Evolutionary conservation across 37 sponge, comb jelly and placozoan genomes (phyloP), one percentile per base, ranked within the genome.

Genomic region (Lycopodina hypogea): DNA sequence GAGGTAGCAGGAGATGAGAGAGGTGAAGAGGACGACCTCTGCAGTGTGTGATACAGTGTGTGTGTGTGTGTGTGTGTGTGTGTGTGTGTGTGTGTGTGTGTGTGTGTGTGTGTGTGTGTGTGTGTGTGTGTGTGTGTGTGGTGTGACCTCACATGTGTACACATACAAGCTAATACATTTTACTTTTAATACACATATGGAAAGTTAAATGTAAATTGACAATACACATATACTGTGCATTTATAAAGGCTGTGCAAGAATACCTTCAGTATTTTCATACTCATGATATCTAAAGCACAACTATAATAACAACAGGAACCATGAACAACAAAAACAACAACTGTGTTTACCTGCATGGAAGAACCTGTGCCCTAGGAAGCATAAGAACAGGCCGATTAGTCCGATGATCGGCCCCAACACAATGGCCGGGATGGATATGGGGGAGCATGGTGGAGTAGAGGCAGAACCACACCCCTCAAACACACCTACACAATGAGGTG

Each of bases 61-160:
- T 51, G 28, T 12, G 8, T 28, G 52, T 26, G 1, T 28, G 28
- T 74, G 17, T 74, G 75, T 71, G 51, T 71, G 72, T 71, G 14
- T 41, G 50, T 41, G 51, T 41, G 14, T 71, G 51, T 71, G 60
- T 59, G 76, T 58, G 61, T 56, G 62, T 35, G 76, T 59, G 76
- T 76, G 76, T 76, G 76, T 59, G 76, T 59, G 67, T 78, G 65
- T 78, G 66, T 65, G 64, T 63, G 78, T 38, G 9, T 4, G 48
- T 45, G 9, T 45, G 4, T 12, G 9, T 4, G 48, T 4, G 48
- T 9, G 9, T 45, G 63, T n/a, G n/a, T n/a, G n/a, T n/a, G n/a
- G n/a, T n/a, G n/a, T n/a, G n/a, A n/a, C n/a, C n/a, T n/a, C n/a
- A n/a, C n/a, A n/a, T n/a, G n/a, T n/a, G n/a, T n/a, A n/a, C n/a